These are phyloP conservation scores for Acanthiza pusilla DNA, from an alignment of 2,797 vertebrate species.

Conservation along the genomic window DNA sequence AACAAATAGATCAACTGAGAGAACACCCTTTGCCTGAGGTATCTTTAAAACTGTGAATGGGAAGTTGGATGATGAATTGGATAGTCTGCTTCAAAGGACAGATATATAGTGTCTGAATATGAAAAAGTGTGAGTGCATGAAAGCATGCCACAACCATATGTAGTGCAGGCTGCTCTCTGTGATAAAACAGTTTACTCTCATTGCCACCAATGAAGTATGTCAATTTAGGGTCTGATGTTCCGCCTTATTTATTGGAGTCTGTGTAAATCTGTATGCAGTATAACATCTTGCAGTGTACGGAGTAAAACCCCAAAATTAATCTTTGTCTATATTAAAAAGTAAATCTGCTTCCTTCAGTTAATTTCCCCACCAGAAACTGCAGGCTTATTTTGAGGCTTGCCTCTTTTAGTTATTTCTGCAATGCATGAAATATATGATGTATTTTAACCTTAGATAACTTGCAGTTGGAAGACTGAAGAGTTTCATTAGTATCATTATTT, in stretches of 20 bases:
- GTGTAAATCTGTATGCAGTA: not conserved
- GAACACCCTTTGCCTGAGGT: constrained; percentile 36
- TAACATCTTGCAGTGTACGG: not conserved
- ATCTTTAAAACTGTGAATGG: constrained; percentile 6
- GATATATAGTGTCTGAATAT: constrained; percentile 53
- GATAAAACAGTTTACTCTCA: constrained; percentile 37
- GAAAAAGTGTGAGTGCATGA: constrained; percentile 25
- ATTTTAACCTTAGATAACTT: not conserved
- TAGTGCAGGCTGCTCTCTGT: constrained; percentile 8
- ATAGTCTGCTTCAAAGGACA: constrained; percentile 44
- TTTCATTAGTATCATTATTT: not conserved
- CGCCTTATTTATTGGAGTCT: not conserved
- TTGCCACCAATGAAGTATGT: not conserved
- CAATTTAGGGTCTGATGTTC: not conserved
- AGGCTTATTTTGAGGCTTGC: not conserved
- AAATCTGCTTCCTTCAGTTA: not conserved
- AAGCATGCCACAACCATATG: not conserved
- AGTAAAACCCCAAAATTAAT: not conserved
- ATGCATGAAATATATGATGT: not conserved
- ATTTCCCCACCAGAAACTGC: not conserved
- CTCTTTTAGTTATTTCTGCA: not conserved
- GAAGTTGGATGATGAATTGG: constrained; percentile 56
- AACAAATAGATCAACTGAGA: constrained; percentile 30
- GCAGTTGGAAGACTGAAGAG: not conserved
- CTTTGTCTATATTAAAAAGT: not conserved